Percentiles rank a stretch among this genome's conserved stretches.
Conservation (phyloP, 2,113 vertebrate genomes). For the Noctilio leporinus region DNA sequence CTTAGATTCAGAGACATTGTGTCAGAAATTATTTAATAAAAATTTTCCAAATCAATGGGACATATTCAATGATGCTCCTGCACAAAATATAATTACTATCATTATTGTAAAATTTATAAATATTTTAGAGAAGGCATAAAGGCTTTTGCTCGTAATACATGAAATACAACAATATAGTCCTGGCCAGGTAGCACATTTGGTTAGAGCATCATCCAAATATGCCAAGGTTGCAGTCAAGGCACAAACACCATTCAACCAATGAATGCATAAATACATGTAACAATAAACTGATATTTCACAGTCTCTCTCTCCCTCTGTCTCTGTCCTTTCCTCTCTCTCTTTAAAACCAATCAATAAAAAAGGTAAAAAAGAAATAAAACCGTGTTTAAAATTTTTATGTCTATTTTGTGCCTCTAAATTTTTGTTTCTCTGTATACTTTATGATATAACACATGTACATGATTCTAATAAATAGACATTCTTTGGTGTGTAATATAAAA, state of each 20-base stretch:
- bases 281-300: no score
- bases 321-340: no score
- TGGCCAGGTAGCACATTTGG: no score
- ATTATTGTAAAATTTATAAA: background rate
- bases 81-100: background rate
- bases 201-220: no score
- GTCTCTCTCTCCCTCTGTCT: no score
- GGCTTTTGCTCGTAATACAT: background rate
- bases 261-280: no score
- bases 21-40: background rate
- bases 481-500: background rate
- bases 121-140: background rate
- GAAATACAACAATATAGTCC: background rate
- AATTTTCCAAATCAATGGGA: background rate
- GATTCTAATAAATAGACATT: background rate
- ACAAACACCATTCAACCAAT: no score
- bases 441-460: background rate
- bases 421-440: background rate
- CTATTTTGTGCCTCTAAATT: background rate
- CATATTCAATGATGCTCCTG: background rate
- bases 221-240: no score
- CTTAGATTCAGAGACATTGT: background rate
- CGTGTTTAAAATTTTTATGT: background rate
- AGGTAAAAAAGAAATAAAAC: background rate
- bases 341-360: no score